phyloP scores from a whole-genome alignment of 2,888 invertebrate species.

The Tanytarsus gracilentus region DNA sequence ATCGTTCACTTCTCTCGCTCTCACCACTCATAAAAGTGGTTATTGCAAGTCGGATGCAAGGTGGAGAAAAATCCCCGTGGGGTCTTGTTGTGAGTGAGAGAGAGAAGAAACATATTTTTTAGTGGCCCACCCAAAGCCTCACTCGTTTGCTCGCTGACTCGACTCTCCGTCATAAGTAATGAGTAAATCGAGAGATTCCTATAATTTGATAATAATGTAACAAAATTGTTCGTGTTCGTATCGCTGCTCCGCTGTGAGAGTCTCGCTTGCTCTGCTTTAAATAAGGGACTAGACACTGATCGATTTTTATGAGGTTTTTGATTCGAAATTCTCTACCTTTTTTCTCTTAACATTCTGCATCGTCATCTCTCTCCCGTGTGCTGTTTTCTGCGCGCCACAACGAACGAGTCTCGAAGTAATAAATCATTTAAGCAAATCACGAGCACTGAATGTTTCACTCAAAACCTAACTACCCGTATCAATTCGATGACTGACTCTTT shows the following conservation, averaged over 20 bases:
- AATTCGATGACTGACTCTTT: too few species aligned
- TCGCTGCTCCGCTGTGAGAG: neutral
- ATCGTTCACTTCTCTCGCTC: neutral
- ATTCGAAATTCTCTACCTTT: too few species aligned
- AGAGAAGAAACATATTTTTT: constrained; percentile 2
- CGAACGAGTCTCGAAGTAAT: constrained; percentile 12
- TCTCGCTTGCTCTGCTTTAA: neutral
- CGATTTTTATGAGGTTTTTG: too few species aligned
- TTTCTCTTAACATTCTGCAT: too few species aligned
- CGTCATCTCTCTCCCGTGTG: constrained; percentile 13
- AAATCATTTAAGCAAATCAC: constrained; percentile 27
- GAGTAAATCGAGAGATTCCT: constrained; percentile 24
- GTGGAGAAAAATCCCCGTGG: constrained; percentile 25
- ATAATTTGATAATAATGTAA: constrained; percentile 28
- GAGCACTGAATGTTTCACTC: neutral
- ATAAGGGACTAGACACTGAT: too few species aligned
- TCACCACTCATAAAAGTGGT: too few species aligned
- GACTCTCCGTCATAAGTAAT: constrained; percentile 14
- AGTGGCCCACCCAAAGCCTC: constrained; percentile 20
- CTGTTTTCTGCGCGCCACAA: neutral
- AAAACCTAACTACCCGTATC: constrained; percentile 26
- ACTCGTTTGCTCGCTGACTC: neutral
- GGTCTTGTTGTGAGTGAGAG: neutral
- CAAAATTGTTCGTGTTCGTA: constrained; percentile 25
- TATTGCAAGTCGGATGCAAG: too few species aligned